Evolutionary conservation across 2,797 vertebrate genomes (phyloP).

Genomic region (Antrozous pallidus): DNA sequence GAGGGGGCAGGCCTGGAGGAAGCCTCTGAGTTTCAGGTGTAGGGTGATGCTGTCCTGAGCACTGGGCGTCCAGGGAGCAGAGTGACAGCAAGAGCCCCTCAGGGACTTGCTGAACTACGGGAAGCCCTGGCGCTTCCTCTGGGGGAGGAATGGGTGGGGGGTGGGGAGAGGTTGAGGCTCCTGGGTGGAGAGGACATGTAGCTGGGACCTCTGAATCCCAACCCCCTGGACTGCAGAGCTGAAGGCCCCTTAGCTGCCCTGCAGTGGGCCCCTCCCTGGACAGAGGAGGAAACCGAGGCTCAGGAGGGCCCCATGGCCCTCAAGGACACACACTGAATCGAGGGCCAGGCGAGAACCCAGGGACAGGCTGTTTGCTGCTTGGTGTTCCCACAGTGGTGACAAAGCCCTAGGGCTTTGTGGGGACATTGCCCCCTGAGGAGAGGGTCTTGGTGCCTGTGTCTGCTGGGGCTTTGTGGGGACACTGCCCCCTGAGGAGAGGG

Average conservation of each 20-base stretch:
- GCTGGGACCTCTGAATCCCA: neutral
- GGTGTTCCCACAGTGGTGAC: neutral
- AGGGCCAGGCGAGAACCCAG: neutral
- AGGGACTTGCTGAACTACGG: neutral
- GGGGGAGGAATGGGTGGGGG: rapidly evolving
- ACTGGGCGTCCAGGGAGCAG: neutral
- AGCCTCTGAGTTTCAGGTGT: neutral
- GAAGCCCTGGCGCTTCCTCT: neutral
- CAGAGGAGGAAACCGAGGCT: neutral
- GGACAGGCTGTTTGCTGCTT: neutral
- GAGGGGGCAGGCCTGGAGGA: neutral
- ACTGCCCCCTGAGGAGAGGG: rapidly evolving
- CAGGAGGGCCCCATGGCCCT: neutral
- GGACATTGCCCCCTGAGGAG: neutral
- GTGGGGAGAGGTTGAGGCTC: neutral
- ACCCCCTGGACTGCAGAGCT: neutral
- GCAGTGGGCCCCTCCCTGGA: neutral
- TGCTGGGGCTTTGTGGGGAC: neutral
- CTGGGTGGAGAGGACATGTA: neutral
- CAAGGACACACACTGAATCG: neutral
- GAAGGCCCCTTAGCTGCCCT: neutral
- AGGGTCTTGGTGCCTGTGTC: neutral
- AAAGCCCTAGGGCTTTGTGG: too few relatives aligned
- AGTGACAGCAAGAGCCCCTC: neutral
- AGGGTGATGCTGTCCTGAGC: neutral